Evolutionary conservation across 2,113 vertebrate species (phyloP).

Genomic region (Sterna hirundo): DNA sequence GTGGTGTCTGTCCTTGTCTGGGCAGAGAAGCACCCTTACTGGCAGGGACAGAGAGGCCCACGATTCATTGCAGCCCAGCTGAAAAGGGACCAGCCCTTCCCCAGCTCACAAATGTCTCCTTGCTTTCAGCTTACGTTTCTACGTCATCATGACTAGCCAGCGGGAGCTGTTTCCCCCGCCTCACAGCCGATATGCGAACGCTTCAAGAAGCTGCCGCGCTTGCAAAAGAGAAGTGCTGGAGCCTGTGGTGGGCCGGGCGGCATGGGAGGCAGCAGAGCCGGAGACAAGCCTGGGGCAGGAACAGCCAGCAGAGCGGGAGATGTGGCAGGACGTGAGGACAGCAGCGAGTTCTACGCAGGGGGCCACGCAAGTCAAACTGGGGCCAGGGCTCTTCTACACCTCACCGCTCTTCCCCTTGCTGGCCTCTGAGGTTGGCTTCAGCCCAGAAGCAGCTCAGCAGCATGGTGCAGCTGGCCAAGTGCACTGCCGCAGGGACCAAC

Average conservation of each 20-base stretch:
- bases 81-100: not conserved
- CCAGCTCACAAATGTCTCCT: not conserved
- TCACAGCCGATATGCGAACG: conserved; percentile 91
- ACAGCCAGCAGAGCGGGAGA: conserved; percentile 66
- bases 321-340: conserved; percentile 79
- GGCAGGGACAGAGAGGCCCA: not conserved
- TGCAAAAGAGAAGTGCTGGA: conserved; percentile 84
- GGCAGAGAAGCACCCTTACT: not conserved
- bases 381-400: conserved; percentile 77
- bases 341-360: conserved; percentile 73
- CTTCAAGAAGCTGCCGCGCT: conserved; percentile 89
- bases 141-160: conserved; percentile 96
- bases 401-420: conserved; percentile 88
- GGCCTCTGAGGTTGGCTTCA: conserved; percentile 85
- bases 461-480: conserved; percentile 92
- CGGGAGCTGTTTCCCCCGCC: conserved; percentile 94
- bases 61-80: not conserved
- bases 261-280: conserved; percentile 54
- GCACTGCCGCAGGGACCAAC: conserved; percentile 95
- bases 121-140: conserved; percentile 86
- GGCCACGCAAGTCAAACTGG: conserved; percentile 41
- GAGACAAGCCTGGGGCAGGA: not conserved
- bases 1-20: not conserved
- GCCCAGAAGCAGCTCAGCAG: conserved; percentile 86
- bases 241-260: conserved; percentile 46